Evolutionary conservation across 35 echinoderm and acorn worm genomes (phyloP), one percentile per base, ranked within the genome.

Genomic region (Apostichopus japonicus): DNA sequence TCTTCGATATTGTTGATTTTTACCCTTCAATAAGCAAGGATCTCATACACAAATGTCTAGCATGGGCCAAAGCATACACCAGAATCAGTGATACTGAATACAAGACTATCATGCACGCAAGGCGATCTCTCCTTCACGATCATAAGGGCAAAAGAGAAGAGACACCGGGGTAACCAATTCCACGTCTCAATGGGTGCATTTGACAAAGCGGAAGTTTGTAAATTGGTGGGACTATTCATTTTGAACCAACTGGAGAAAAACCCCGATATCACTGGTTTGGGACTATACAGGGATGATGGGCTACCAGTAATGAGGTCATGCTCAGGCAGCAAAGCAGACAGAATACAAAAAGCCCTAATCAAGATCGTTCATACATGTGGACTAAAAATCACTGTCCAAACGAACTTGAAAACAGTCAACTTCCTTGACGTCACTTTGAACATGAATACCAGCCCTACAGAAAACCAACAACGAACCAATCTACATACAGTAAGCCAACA

Each of bases 361-460:
- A 75, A n/a, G n/a, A 15, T 19, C 0, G 23, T 75, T 3, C 15
- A 75, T 7, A 21, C 11, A 19, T n/a, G 7, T 0, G 71, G 71
- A 15, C 67, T 91, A 14, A 91, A 79, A 7, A 78, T 91, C 23
- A 72, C 2, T 10, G 10, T 54, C 8, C 16, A 77, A 92, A 80
- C 77, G 4, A 78, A 92, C 54, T 4, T 75, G 24, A 92, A 80
- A 52, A 17, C 17, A 10, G 75, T 80, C 23, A 83, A 92, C 79
- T 92, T 23, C 57, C 78, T 92, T 73, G 84, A 93, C 55, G 65
- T 93, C 3, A 87, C 81, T 6, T 56, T 87, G 11, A 77, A 87
- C 54, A n/a, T 93, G 13, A 56, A 2, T 27, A 78, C 58, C 44
- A 86, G 8, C 82, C 92, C 54, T 87, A 87, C 57, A 84, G 65